Base-by-base conservation (phyloP, 1,140 invertebrate genomes). In the Idris sp. region DNA sequence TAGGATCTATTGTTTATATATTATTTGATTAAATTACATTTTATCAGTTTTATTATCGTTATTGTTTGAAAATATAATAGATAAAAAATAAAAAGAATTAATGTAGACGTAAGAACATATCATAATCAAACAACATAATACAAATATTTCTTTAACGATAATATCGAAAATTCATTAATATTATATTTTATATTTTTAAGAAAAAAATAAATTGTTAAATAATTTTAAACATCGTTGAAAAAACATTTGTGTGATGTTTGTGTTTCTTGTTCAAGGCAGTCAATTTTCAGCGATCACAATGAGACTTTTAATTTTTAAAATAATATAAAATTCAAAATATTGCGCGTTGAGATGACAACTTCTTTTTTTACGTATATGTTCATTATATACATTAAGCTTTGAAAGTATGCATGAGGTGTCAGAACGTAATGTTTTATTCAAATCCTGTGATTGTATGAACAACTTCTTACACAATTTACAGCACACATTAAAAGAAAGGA, bases 361-460 rank as follows among this genome's bases (percentile, higher is more conserved):
- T n/a, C n/a, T n/a, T 36, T 30, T 8, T 53, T 25, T 6, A 36
- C 16, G n/a, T n/a, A 51, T 26, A 44, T 54, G 26, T 48, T 58
- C 35, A 51, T 44, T 65, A 48, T 46, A 10, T 53, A 14, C 13
- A 51, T 61, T 48, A 44, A 15, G 38, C 41, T 46, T 69, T 71
- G 38, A 53, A 71, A 44, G 6, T 59, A 71, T 71, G 54, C 65
- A 71, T 71, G 56, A 71, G 56, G 40, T 61, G 54, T 61, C 56
- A 61, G 28, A 71, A 13, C 7, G 19, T 36, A 68, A 61, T 71
- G 38, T 71, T 46, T 44, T 59, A 44, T 68, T 44, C 18, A 46
- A 33, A 49, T 26, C n/a, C 10, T 25, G 8, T 33, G 26, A 51
- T 28, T 43, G 15, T 30, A 46, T 10, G n/a, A 28, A 26, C 3